Conservation (phyloP, 2,113 vertebrate genomes). For the Callionymus lyra region DNA sequence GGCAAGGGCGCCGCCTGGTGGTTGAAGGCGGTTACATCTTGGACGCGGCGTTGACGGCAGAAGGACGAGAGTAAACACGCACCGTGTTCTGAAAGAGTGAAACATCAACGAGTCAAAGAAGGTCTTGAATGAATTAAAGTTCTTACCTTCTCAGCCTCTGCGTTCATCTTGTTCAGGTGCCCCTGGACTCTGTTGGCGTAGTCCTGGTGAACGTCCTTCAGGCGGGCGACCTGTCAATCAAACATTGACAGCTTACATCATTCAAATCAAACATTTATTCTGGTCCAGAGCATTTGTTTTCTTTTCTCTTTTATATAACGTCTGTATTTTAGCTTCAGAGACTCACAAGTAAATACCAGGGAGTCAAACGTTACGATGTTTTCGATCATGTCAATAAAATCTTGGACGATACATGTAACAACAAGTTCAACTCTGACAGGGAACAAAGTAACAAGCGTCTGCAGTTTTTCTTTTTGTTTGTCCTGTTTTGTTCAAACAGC, state of each 20-base stretch:
- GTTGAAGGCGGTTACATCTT: constrained; percentile 58
- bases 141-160: constrained; percentile 70
- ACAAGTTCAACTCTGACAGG: no score
- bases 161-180: constrained; percentile 75
- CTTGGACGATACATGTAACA: no score
- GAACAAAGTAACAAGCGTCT: no score
- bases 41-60: constrained; percentile 42
- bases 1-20: not conserved
- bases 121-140: not conserved
- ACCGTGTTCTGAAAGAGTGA: constrained; percentile 35
- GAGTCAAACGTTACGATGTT: no score
- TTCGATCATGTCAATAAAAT: no score
- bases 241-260: not conserved
- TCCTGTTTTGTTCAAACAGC: no score
- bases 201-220: constrained; percentile 75
- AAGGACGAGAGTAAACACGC: constrained; percentile 54
- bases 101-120: not conserved
- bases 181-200: constrained; percentile 74
- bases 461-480: no score
- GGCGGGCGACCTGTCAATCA: constrained; percentile 77
- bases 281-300: no score
- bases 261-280: not conserved
- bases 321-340: no score
- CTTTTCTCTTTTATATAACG: no score
- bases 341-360: no score